Evolutionary conservation across 2,113 vertebrate species (phyloP).

Genomic region (Haplochromis vanheusdeni): DNA sequence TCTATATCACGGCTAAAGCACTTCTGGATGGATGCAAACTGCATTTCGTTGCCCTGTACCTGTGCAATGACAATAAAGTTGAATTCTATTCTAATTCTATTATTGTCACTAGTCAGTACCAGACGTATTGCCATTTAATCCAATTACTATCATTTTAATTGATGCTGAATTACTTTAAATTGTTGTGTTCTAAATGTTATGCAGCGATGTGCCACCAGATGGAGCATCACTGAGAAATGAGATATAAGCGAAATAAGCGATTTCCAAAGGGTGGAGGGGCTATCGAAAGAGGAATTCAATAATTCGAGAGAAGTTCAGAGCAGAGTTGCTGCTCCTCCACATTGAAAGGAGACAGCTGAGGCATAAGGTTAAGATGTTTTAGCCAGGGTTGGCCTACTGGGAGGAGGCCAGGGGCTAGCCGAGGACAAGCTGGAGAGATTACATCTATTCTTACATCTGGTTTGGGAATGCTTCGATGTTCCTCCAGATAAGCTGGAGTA

Average conservation of each 20-base stretch:
- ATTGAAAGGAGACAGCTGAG: background rate
- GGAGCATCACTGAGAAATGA: background rate
- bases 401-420: background rate
- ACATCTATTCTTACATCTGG: background rate
- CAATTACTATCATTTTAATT: background rate
- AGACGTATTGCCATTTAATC: background rate
- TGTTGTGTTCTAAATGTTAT: background rate
- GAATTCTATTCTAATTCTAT: too few species aligned
- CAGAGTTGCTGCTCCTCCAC: background rate
- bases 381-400: background rate
- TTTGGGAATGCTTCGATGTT: background rate
- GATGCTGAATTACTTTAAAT: background rate
- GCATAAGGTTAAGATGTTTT: background rate
- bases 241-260: background rate
- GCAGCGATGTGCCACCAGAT: background rate
- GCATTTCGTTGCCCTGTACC: too few species aligned
- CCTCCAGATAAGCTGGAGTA: background rate
- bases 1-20: too few species aligned
- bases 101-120: background rate
- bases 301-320: background rate
- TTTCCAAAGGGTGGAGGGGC: background rate
- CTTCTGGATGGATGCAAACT: too few species aligned
- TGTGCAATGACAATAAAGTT: too few species aligned
- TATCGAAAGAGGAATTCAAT: background rate
- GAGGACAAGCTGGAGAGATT: rapidly evolving